Evolutionary conservation across 2,113 vertebrate species (phyloP).

Genomic region (Beaufortia kweichowensis): DNA sequence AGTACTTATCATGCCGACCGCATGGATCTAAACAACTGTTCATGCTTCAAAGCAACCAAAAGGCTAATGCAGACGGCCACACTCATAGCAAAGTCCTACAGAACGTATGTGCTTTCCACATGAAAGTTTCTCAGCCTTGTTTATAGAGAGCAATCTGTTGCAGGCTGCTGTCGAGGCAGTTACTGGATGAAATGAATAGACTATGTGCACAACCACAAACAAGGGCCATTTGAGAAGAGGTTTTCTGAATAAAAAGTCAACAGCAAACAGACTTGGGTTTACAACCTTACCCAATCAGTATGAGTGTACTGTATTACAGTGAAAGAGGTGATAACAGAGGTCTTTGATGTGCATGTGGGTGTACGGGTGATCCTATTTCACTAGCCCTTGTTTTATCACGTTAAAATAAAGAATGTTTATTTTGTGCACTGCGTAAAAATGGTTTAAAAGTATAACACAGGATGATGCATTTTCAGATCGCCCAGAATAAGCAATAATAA

Average conservation of each 20-base stretch:
- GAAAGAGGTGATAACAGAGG: constrained; percentile 63
- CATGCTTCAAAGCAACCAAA: constrained; percentile 39
- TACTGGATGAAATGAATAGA: constrained; percentile 52
- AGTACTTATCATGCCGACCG: constrained; percentile 76
- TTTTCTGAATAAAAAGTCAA: constrained; percentile 61
- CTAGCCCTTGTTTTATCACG: neutral
- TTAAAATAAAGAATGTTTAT: constrained; percentile 15
- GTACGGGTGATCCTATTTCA: constrained; percentile 58
- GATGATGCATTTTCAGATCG: too few relatives aligned
- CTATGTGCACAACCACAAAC: constrained; percentile 65
- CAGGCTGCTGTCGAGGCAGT: constrained; percentile 28
- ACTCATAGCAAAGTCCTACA: constrained; percentile 19
- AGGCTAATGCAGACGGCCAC: neutral
- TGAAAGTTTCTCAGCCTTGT: constrained; percentile 59
- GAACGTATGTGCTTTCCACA: constrained; percentile 29
- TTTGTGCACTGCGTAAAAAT: too few relatives aligned
- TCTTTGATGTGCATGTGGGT: constrained; percentile 58
- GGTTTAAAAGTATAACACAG: too few relatives aligned
- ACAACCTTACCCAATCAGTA: constrained; percentile 48
- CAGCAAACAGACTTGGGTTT: constrained; percentile 57
- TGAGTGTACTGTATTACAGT: constrained; percentile 59
- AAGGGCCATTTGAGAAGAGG: constrained; percentile 61
- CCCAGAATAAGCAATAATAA: too few relatives aligned
- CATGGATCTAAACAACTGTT: constrained; percentile 38
- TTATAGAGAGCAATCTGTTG: constrained; percentile 57